These are phyloP conservation scores for Dasyprocta punctata DNA, from an alignment of 2,113 vertebrate genomes.

Conservation along the genomic window DNA sequence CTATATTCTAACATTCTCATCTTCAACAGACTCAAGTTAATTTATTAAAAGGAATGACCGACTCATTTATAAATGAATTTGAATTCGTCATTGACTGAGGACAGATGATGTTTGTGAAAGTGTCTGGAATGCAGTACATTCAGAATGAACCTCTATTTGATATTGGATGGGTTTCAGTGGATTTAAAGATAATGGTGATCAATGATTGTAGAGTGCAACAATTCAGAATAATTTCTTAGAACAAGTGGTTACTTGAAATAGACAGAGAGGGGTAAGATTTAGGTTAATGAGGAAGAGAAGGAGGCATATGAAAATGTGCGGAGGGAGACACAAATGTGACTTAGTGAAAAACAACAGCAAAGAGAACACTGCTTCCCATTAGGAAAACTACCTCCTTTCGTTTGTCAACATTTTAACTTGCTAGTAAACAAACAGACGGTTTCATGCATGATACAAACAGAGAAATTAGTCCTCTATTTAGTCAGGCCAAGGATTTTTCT, in stretches of 20 bases:
- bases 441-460: background rate
- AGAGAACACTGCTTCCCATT: background rate
- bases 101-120: background rate
- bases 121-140: background rate
- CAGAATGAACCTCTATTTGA: background rate
- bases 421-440: background rate
- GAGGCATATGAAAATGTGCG: background rate
- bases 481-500: background rate
- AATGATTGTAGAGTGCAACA: background rate
- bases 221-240: background rate
- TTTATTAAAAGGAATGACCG: background rate
- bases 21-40: background rate
- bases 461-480: background rate
- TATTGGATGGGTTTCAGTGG: background rate
- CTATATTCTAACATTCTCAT: background rate
- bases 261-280: background rate
- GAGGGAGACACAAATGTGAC: background rate
- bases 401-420: background rate
- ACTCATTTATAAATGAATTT: background rate
- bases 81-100: background rate
- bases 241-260: background rate
- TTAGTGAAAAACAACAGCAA: background rate
- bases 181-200: slow-evolving; percentile 6
- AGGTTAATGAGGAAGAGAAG: background rate
- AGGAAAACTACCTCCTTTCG: background rate